These are phyloP conservation scores for Melanostigma gelatinosum DNA, from an alignment of 2,113 vertebrate genomes.

Conservation along the genomic window DNA sequence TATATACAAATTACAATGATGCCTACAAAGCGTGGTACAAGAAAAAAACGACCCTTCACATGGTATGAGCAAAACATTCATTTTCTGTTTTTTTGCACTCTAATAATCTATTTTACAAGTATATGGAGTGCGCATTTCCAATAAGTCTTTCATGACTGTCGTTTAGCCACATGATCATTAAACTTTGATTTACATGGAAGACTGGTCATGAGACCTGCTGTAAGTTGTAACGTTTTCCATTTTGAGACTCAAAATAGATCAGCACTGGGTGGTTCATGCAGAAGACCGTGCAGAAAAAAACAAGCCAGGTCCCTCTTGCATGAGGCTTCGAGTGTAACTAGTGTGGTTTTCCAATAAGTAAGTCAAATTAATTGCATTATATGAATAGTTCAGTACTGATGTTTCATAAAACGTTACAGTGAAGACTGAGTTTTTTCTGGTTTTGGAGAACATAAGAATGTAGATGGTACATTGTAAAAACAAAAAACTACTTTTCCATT, in stretches of 20 bases:
- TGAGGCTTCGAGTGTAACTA: neutral
- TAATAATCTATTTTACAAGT: neutral
- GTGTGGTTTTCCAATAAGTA: neutral
- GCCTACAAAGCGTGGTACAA: neutral
- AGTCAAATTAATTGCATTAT: neutral
- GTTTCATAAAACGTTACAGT: neutral
- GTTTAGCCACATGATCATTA: conserved; percentile 23
- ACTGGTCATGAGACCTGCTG: neutral
- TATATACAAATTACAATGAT: neutral
- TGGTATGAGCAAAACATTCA: neutral
- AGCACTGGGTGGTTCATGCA: neutral
- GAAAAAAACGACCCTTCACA: neutral
- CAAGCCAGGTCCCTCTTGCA: neutral
- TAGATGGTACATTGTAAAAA: neutral
- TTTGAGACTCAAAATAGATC: conserved; percentile 5
- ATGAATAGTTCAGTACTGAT: neutral
- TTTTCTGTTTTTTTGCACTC: neutral
- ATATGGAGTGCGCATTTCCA: neutral
- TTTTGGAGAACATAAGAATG: neutral
- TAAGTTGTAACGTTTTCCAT: conserved; percentile 4
- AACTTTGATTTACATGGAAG: conserved; percentile 12
- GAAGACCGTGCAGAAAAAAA: neutral
- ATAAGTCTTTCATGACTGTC: neutral
- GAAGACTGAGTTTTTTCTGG: neutral
- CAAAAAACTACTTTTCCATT: neutral